Conservation (phyloP, 2,113 vertebrate genomes). For the Anarhynchus alexandrinus region DNA sequence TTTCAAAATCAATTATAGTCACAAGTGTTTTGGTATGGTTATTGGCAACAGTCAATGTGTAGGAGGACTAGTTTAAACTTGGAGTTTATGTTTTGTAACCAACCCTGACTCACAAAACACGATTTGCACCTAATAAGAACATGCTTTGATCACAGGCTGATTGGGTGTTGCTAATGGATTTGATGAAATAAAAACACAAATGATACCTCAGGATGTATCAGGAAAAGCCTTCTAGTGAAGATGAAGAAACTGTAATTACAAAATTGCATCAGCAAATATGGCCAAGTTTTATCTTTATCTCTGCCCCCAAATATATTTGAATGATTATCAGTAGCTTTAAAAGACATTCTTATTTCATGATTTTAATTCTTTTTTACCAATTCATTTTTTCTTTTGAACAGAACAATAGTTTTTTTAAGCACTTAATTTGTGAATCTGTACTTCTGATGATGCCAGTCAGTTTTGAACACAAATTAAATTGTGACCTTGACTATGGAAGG, state of each 20-base stretch:
- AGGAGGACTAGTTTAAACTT: not conserved
- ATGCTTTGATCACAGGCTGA: not conserved
- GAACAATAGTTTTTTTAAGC: not conserved
- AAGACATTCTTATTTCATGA: not conserved
- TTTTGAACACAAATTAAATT: not conserved
- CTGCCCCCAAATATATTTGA: not conserved
- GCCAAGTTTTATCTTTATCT: not conserved
- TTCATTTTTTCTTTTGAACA: not conserved
- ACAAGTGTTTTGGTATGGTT: not conserved
- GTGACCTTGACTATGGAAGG: not conserved
- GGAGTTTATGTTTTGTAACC: not conserved
- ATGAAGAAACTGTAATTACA: not conserved
- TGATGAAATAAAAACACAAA: not conserved
- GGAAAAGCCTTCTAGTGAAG: not conserved
- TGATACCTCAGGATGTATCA: not conserved
- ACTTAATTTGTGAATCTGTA: not conserved
- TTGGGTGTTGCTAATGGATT: not conserved
- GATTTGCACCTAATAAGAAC: not conserved
- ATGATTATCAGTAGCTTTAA: not conserved
- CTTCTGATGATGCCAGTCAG: not conserved
- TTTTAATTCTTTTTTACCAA: not conserved
- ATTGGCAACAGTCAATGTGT: not conserved
- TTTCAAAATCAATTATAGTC: not conserved
- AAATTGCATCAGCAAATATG: not conserved
- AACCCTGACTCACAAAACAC: not conserved